Percentiles rank a stretch among this genome's conserved stretches.
Evolutionary conservation across 2,888 invertebrate genomes (phyloP).

Genomic region (Drosophila atripex): DNA sequence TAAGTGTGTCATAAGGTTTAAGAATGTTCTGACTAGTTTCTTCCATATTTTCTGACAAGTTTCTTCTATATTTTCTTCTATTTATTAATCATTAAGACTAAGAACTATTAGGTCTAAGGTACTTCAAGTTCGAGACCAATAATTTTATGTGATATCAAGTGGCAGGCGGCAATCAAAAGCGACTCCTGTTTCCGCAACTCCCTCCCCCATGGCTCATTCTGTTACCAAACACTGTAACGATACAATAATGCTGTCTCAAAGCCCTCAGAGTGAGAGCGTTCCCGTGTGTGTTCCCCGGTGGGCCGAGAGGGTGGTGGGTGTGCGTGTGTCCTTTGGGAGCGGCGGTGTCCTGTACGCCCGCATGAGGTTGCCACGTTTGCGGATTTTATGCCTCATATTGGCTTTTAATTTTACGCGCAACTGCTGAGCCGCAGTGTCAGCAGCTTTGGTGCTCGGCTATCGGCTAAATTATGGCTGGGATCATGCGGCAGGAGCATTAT

Average conservation of each 20-base stretch:
- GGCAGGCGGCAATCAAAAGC: conserved; percentile 63
- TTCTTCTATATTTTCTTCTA: too few species aligned
- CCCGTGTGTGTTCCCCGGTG: conserved; percentile 4
- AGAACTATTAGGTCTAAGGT: background rate
- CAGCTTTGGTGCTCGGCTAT: conserved; percentile 57
- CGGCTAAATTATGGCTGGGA: conserved; percentile 64
- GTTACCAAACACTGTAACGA: conserved; percentile 50
- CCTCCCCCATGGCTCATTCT: background rate
- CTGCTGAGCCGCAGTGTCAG: conserved; percentile 66
- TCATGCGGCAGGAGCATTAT: conserved; percentile 52
- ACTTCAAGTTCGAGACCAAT: background rate
- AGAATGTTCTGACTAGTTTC: too few species aligned
- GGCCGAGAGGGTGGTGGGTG: background rate
- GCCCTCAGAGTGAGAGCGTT: conserved; percentile 4
- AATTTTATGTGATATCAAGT: conserved; percentile 48
- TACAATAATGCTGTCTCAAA: conserved; percentile 54
- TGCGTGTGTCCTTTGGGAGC: conserved; percentile 20
- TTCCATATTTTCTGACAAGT: too few species aligned
- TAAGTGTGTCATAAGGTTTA: too few species aligned
- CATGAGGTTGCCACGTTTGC: conserved; percentile 60
- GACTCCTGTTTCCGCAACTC: conserved; percentile 15
- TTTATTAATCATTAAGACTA: too few species aligned
- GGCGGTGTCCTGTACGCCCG: conserved; percentile 29
- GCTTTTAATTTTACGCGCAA: conserved; percentile 69
- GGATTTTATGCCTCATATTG: conserved; percentile 71